Conservation (phyloP, 2,888 invertebrate genomes). For the Melipona bicolor region DNA sequence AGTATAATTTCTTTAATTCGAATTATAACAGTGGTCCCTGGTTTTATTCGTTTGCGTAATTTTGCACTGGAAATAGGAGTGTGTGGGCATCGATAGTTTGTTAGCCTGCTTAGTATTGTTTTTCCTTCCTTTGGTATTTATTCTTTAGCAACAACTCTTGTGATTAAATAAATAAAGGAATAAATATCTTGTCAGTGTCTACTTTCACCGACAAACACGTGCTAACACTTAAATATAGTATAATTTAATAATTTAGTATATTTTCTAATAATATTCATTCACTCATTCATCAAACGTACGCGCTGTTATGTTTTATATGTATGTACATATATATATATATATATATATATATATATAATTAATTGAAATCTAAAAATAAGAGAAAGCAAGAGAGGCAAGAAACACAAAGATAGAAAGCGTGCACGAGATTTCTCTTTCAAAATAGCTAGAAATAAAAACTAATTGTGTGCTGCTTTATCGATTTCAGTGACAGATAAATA, state of each 20-base stretch:
- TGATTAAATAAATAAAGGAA: conserved; percentile 38
- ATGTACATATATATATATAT: too few species aligned
- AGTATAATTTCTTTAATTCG: neutral
- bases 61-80: neutral
- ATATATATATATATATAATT: neutral
- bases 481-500: neutral
- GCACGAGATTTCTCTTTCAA: too few species aligned
- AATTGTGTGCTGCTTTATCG: conserved; percentile 1
- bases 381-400: too few species aligned
- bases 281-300: neutral
- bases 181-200: neutral
- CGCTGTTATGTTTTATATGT: neutral
- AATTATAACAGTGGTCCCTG: neutral
- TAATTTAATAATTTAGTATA: neutral
- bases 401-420: too few species aligned
- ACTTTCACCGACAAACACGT: neutral
- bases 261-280: neutral
- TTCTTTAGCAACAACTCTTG: conserved; percentile 36
- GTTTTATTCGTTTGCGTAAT: neutral
- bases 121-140: conserved; percentile 57
- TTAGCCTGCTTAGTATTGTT: conserved; percentile 41
- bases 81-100: conserved; percentile 22
- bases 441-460: neutral
- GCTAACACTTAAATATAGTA: neutral
- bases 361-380: neutral